Evolutionary conservation across 2,888 invertebrate species (phyloP).

Genomic region (Darwinula stevensoni): DNA sequence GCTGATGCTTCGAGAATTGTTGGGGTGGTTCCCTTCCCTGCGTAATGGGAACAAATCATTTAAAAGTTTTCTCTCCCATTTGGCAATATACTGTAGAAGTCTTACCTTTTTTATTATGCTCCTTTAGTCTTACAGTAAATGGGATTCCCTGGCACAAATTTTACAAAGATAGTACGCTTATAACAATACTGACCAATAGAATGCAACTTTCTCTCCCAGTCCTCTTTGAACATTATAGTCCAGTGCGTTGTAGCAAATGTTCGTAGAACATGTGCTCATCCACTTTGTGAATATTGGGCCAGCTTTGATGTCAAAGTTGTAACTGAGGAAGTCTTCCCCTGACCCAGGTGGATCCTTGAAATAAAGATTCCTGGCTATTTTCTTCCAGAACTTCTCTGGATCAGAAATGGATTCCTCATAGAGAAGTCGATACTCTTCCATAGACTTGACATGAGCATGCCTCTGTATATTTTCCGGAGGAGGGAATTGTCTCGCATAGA

Average conservation of each 20-base stretch:
- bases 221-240: slow-evolving; percentile 73
- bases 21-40: slow-evolving; percentile 94
- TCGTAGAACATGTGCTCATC: slow-evolving; percentile 82
- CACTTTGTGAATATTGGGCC: slow-evolving; percentile 75
- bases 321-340: slow-evolving; percentile 31
- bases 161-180: no score
- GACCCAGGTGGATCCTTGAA: slow-evolving; percentile 35
- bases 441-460: slow-evolving; percentile 29
- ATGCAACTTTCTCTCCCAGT: slow-evolving; percentile 64
- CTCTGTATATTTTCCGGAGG: no score
- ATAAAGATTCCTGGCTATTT: slow-evolving; percentile 84
- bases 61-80: no score
- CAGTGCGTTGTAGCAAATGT: slow-evolving; percentile 78
- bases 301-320: slow-evolving; percentile 64
- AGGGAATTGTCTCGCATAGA: no score
- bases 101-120: no score
- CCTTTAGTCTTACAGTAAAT: no score
- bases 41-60: no score
- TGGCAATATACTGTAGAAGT: no score
- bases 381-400: slow-evolving; percentile 73
- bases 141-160: no score
- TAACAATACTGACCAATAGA: slow-evolving; percentile 71
- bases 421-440: slow-evolving; percentile 48
- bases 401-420: slow-evolving; percentile 57
- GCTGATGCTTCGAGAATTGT: slow-evolving; percentile 60